Percentiles rank a stretch among this genome's conserved stretches.
These are phyloP conservation scores for Argyrosomus regius DNA, from an alignment of 2,797 vertebrate genomes.

Conservation along the genomic window DNA sequence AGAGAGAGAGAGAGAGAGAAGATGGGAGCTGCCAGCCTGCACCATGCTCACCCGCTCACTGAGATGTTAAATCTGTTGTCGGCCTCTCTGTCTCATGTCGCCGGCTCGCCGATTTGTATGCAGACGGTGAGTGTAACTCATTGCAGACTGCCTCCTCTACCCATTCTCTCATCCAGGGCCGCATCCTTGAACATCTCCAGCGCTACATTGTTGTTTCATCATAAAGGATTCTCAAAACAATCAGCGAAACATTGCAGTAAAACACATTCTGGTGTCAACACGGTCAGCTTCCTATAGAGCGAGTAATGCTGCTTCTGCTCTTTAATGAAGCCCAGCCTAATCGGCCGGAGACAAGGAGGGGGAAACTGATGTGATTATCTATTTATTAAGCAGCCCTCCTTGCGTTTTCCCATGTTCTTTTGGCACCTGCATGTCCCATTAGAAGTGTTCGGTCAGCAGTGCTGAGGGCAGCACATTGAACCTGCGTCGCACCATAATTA, in stretches of 20 bases:
- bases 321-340: constrained; percentile 60
- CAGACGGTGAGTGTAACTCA: constrained; percentile 56
- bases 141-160: constrained; percentile 37
- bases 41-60: constrained; percentile 63
- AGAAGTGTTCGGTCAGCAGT: constrained; percentile 81
- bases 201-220: constrained; percentile 42
- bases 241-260: constrained; percentile 31
- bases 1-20: constrained; percentile 51
- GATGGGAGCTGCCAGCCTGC: constrained; percentile 65
- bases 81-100: constrained; percentile 45
- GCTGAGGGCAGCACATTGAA: constrained; percentile 81
- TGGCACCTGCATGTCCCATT: constrained; percentile 74
- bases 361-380: constrained; percentile 64
- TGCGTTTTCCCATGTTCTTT: constrained; percentile 56
- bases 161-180: constrained; percentile 37
- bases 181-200: constrained; percentile 19
- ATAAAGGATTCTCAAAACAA: constrained; percentile 32
- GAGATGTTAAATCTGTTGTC: constrained; percentile 72
- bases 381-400: constrained; percentile 68
- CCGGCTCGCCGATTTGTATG: constrained; percentile 61
- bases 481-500: constrained; percentile 72
- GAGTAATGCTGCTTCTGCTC: constrained; percentile 37
- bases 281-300: constrained; percentile 55
- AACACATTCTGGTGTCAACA: constrained; percentile 44
- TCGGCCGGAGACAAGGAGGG: constrained; percentile 11